Conservation (phyloP, 2,113 vertebrate genomes). For the Tupaia tana region DNA sequence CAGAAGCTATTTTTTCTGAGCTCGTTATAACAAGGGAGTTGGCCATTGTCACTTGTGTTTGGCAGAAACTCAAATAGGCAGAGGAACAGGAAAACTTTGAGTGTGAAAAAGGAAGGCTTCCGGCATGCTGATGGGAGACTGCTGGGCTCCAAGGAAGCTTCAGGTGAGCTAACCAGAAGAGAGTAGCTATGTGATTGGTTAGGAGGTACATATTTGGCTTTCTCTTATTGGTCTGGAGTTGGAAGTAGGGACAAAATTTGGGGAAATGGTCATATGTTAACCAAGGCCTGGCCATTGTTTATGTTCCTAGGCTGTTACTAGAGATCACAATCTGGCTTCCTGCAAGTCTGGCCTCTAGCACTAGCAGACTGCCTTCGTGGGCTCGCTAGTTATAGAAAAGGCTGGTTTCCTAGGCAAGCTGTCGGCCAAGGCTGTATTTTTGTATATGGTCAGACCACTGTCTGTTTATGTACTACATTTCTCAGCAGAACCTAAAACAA, state of each 20-base stretch:
- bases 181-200: background rate
- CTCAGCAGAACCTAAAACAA: background rate
- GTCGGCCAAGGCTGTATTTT: background rate
- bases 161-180: background rate
- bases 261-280: background rate
- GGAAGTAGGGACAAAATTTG: constrained; percentile 11
- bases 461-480: background rate
- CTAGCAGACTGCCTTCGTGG: background rate
- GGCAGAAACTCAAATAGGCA: background rate
- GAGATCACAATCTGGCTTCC: constrained; percentile 10
- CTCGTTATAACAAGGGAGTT: background rate
- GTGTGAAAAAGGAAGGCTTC: background rate
- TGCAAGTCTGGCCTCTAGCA: background rate
- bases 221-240: background rate
- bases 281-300: background rate
- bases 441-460: background rate
- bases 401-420: background rate
- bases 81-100: background rate
- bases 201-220: background rate
- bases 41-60: background rate
- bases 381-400: background rate
- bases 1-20: background rate
- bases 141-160: background rate
- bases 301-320: background rate
- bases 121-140: no score